phyloP scores from a whole-genome alignment of 1,140 invertebrate genomes.

The Drosophila obscura region DNA sequence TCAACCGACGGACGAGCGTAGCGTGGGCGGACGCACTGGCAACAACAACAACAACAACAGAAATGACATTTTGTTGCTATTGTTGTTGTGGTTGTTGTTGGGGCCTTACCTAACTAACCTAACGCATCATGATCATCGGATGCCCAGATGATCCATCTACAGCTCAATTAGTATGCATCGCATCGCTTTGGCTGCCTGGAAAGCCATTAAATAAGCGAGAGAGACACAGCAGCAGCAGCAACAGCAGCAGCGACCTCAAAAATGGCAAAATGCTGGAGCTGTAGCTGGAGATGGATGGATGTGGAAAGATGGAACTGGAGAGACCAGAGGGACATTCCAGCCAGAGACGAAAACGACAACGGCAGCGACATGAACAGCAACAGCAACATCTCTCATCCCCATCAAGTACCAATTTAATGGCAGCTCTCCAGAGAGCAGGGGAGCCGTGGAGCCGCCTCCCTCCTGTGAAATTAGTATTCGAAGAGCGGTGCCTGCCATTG shows the following conservation, averaged over 20 bases:
- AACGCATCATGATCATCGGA: slow-evolving; percentile 62
- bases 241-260: slow-evolving; percentile 51
- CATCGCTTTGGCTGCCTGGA: slow-evolving; percentile 21
- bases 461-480: slow-evolving; percentile 61
- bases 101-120: slow-evolving; percentile 44
- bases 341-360: slow-evolving; percentile 5
- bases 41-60: slow-evolving; percentile 1
- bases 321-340: slow-evolving; percentile 24
- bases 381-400: slow-evolving; percentile 33
- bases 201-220: slow-evolving; percentile 73
- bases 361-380: slow-evolving; percentile 49
- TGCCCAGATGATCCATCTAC: slow-evolving; percentile 59
- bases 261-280: slow-evolving; percentile 57
- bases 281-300: slow-evolving; percentile 13
- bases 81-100: slow-evolving; percentile 6
- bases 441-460: not conserved
- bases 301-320: slow-evolving; percentile 5
- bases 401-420: slow-evolving; percentile 74
- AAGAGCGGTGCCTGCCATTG: slow-evolving; percentile 17
- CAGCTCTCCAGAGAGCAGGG: slow-evolving; percentile 30
- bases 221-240: slow-evolving; percentile 27
- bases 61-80: slow-evolving; percentile 1
- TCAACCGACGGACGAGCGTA: slow-evolving; percentile 27
- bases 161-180: slow-evolving; percentile 65
- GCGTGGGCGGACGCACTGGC: slow-evolving; percentile 39